Evolutionary conservation across 2,888 invertebrate species (phyloP), one percentile per base, ranked within the genome.

Genomic region (Caenorhabditis angaria): DNA sequence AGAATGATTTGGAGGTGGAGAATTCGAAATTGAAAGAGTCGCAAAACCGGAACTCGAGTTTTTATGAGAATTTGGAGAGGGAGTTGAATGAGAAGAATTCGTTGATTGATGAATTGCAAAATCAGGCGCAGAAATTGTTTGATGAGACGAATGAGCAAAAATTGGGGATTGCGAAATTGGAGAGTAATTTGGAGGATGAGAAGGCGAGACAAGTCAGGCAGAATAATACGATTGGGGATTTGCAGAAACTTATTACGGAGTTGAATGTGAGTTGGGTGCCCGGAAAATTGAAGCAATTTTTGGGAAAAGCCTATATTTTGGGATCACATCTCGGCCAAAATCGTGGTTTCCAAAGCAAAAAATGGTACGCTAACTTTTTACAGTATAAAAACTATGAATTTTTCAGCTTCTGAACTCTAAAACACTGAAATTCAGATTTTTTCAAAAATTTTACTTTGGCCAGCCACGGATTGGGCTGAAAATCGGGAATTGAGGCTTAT

Each of bases 201-300:
- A 76, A 76, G 55, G 61, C 69, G 20, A 61, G 70, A 29, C 22
- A 47, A 2, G 25, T 54, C 27, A 57, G 81, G 28, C 81, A 84
- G 61, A 75, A 76, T 55, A 80, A 80, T 50, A 73, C 76, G 14
- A 78, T 84, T 50, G 70, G 67, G n/a, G 83, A 82, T 29, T 68
- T 84, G 48, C 83, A 85, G 64, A 76, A 79, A 50, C 63, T 81
- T 41, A 76, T 85, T 10, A 61, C 74, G 0, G 84, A 85, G 28
- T 64, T 83, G 54, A 82, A 83, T 68, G 85, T 83, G 29, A 77
- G 78, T 57, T 24, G 2, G 35, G 1, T 20, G 18, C 0, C n/a
- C 1, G 32, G 10, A 10, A 32, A 32, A n/a, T n/a, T n/a, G n/a
- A n/a, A n/a, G n/a, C n/a, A n/a, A n/a, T n/a, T n/a, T n/a, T n/a